Conservation (phyloP, 2,888 invertebrate genomes). For the Euproctis similis region DNA sequence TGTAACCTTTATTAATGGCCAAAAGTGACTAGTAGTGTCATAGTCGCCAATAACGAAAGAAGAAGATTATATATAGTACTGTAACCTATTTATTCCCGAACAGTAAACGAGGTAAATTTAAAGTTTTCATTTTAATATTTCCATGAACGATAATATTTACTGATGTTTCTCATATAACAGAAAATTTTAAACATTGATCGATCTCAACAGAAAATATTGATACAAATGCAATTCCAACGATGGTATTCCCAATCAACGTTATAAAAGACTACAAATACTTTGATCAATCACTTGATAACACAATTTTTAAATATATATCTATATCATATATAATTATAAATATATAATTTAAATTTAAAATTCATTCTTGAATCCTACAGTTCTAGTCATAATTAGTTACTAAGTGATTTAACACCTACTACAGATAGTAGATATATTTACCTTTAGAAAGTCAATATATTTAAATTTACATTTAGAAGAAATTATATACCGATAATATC, state of each 20-base stretch:
- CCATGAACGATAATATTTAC: too few relatives aligned
- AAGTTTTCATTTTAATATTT: too few relatives aligned
- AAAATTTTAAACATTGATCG: too few relatives aligned
- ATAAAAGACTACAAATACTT: conserved; percentile 56
- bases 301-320: conserved; percentile 9
- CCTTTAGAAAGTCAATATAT: background rate
- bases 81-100: too few relatives aligned
- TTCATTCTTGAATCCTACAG: conserved; percentile 32
- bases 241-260: conserved; percentile 35
- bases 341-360: conserved; percentile 24
- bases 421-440: conserved; percentile 46
- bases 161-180: too few relatives aligned
- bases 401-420: conserved; percentile 34
- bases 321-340: conserved; percentile 23
- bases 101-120: too few relatives aligned
- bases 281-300: conserved; percentile 36
- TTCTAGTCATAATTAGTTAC: conserved; percentile 31
- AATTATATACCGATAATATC: conserved; percentile 21
- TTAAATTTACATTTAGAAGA: background rate
- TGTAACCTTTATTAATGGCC: too few relatives aligned
- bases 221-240: conserved; percentile 13
- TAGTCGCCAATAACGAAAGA: too few relatives aligned
- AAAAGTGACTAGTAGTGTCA: too few relatives aligned
- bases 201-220: too few relatives aligned
- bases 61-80: too few relatives aligned